These are phyloP conservation scores for Nicator chloris DNA, from an alignment of 2,113 vertebrate genomes.

Conservation along the genomic window DNA sequence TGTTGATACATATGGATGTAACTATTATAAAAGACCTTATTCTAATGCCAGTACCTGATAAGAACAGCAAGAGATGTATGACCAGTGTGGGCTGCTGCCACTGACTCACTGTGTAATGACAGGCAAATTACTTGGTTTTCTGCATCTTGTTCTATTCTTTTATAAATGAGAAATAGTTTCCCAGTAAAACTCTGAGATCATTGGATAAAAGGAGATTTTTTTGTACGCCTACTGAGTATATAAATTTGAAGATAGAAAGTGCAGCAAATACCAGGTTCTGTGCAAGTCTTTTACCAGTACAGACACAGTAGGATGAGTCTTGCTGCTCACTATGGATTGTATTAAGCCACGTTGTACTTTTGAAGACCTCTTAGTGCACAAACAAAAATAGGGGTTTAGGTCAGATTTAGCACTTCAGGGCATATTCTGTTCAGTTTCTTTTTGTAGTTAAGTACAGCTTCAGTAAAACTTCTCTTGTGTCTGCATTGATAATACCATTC, in stretches of 20 bases:
- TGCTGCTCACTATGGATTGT: neutral
- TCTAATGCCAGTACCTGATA: slow-evolving; percentile 43
- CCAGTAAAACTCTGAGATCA: slow-evolving; percentile 32
- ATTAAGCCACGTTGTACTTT: neutral
- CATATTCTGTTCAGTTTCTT: neutral
- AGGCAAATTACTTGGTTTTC: slow-evolving; percentile 63
- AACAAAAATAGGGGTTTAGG: neutral
- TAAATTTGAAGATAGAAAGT: slow-evolving; percentile 48
- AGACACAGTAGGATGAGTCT: neutral
- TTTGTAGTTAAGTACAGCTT: neutral
- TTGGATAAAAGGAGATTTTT: slow-evolving; percentile 22
- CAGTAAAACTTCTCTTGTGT: neutral
- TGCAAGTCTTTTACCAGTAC: neutral
- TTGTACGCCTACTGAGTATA: slow-evolving; percentile 26
- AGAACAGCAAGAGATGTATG: slow-evolving; percentile 58
- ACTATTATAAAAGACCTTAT: slow-evolving; percentile 31
- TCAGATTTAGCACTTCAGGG: neutral
- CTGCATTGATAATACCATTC: neutral
- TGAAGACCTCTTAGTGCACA: neutral
- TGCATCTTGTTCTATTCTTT: slow-evolving; percentile 36
- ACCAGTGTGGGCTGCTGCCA: slow-evolving; percentile 63
- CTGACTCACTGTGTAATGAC: slow-evolving; percentile 63
- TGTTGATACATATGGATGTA: slow-evolving; percentile 31
- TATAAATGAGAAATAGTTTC: slow-evolving; percentile 54
- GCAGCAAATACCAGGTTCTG: slow-evolving; percentile 11